phyloP scores from a whole-genome alignment of 2,888 invertebrate genomes.

The Ligdia adustata region DNA sequence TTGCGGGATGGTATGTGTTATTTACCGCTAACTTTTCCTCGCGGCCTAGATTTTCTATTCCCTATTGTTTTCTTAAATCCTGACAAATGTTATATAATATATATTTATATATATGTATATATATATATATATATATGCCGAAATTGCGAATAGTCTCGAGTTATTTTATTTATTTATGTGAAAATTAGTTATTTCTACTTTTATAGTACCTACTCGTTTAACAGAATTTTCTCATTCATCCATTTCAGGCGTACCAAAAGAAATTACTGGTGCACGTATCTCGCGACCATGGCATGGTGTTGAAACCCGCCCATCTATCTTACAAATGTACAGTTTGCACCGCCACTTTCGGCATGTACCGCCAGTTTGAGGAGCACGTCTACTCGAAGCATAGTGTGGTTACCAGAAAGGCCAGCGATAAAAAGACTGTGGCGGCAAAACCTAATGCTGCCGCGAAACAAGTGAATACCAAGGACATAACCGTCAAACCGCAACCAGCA shows the following conservation, averaged over 20 bases:
- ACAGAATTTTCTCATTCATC: no score
- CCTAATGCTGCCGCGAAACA: constrained; percentile 58
- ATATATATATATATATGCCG: no score
- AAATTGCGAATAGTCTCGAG: no score
- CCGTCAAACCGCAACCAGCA: constrained; percentile 95
- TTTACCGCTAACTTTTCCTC: no score
- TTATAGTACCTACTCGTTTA: no score
- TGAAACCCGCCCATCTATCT: constrained; percentile 96
- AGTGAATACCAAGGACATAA: constrained; percentile 96
- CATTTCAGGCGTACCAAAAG: constrained; percentile 90
- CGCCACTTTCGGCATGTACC: constrained; percentile 97
- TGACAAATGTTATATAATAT: no score
- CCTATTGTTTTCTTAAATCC: no score
- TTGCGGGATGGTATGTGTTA: no score
- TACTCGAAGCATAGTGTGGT: constrained; percentile 97
- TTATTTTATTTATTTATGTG: no score
- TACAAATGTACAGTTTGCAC: constrained; percentile 98
- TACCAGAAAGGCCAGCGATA: constrained; percentile 93
- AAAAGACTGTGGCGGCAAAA: constrained; percentile 77
- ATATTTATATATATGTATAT: no score
- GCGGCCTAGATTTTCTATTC: no score
- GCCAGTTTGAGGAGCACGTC: constrained; percentile 97
- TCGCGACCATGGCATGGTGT: constrained; percentile 95
- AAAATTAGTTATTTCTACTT: no score
- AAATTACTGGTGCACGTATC: constrained; percentile 96